A percentile compares a stretch with the other conserved stretches of the same genome.
phyloP scores from a whole-genome alignment of 1,140 invertebrate genomes.

The Calliopsis andreniformis region DNA sequence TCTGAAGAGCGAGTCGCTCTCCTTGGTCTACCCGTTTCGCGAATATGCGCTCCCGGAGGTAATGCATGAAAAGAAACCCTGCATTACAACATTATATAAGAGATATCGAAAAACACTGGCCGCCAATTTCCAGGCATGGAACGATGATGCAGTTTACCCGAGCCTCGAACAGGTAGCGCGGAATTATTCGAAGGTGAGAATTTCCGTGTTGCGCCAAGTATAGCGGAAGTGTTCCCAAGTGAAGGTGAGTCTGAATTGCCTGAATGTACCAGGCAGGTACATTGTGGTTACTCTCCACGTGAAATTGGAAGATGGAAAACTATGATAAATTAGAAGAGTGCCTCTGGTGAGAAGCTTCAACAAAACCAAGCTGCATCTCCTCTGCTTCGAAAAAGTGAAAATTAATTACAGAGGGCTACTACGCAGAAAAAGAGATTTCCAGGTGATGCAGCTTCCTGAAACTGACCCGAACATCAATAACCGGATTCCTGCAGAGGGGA shows the following conservation, averaged over 20 bases:
- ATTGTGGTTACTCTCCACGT: no score
- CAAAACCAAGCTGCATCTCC: no score
- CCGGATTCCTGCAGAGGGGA: no score
- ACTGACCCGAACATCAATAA: no score
- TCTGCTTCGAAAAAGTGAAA: no score
- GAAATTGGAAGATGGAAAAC: no score
- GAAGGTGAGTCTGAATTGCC: conserved; percentile 10
- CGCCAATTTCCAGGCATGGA: conserved; percentile 45
- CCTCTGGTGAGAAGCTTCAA: no score
- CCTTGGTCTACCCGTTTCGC: not conserved
- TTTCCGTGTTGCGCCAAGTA: not conserved
- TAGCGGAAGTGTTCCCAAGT: conserved; percentile 40
- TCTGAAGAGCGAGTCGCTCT: not conserved
- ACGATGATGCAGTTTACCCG: conserved; percentile 43
- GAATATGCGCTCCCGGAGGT: not conserved
- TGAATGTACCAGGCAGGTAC: conserved; percentile 19
- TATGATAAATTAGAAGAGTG: conserved; percentile 41
- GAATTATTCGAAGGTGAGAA: conserved; percentile 41
- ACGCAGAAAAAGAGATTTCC: no score
- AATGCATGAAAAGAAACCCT: conserved; percentile 1
- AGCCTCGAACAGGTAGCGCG: conserved; percentile 24
- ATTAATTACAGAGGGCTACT: no score
- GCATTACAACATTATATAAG: no score
- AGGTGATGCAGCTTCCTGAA: no score
- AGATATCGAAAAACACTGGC: no score